phyloP scores from a whole-genome alignment of 2,113 vertebrate genomes.

The Alligator sinensis region DNA sequence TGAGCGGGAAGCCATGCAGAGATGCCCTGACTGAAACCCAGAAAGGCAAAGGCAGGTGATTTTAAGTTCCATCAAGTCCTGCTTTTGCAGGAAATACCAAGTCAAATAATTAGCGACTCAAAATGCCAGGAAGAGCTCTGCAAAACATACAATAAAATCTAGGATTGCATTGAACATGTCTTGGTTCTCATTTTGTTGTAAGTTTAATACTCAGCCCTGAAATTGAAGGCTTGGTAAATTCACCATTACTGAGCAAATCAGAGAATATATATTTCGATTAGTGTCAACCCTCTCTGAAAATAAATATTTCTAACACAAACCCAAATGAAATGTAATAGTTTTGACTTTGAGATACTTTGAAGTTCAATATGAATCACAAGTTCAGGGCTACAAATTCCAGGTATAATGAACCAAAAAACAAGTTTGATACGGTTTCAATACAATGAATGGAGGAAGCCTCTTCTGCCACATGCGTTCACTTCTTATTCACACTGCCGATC shows the following conservation, averaged over 20 bases:
- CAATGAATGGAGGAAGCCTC: background rate
- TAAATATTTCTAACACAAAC: background rate
- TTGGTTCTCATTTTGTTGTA: slow-evolving; percentile 14
- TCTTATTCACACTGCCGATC: background rate
- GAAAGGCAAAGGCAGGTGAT: background rate
- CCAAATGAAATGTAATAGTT: background rate
- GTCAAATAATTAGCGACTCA: slow-evolving; percentile 19
- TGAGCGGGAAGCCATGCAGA: too few species aligned
- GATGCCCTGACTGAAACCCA: background rate
- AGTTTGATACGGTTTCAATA: background rate
- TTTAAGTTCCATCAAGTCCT: background rate
- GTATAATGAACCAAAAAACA: background rate
- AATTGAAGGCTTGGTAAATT: slow-evolving; percentile 31
- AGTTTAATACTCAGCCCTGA: slow-evolving; percentile 35
- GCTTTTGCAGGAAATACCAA: slow-evolving; percentile 20
- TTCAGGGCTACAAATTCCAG: background rate
- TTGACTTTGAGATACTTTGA: background rate
- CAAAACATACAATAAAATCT: background rate
- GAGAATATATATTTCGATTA: background rate
- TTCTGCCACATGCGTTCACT: background rate
- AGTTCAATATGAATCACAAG: background rate
- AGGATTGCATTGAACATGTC: background rate
- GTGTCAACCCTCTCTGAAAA: slow-evolving; percentile 23
- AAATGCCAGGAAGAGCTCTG: background rate
- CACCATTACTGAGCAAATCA: background rate